These are phyloP conservation scores for Rhagonycha fulva DNA, from an alignment of 2,888 invertebrate genomes.

Conservation along the genomic window DNA sequence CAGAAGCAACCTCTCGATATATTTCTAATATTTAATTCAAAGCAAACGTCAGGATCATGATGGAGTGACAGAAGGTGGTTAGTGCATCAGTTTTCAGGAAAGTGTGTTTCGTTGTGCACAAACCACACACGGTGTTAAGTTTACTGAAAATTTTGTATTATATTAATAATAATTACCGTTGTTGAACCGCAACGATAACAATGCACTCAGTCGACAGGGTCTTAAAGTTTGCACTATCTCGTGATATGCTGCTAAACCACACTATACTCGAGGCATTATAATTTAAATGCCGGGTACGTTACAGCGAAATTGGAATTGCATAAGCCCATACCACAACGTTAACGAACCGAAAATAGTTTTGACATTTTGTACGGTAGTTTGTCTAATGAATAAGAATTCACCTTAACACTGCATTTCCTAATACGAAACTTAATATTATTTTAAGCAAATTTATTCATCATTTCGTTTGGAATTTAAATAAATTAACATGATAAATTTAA, in stretches of 20 bases:
- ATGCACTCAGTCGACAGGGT: conserved; percentile 27
- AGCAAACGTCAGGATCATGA: conserved; percentile 1
- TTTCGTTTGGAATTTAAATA: background rate
- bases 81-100: background rate
- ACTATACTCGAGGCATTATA: conserved; percentile 13
- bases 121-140: background rate
- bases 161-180: conserved; percentile 36
- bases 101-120: background rate
- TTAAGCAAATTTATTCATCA: background rate
- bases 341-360: conserved; percentile 14
- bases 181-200: conserved; percentile 38
- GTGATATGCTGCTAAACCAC: conserved; percentile 20
- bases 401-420: conserved; percentile 2
- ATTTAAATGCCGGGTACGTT: conserved; percentile 16
- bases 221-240: conserved; percentile 12
- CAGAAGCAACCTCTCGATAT: background rate
- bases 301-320: conserved; percentile 19
- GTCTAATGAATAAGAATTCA: background rate
- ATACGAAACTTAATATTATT: background rate
- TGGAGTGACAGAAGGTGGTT: background rate
- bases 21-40: conserved; percentile 12
- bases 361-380: background rate
- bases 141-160: background rate
- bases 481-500: background rate
- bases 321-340: conserved; percentile 8